Evolutionary conservation across 2,113 vertebrate genomes (phyloP).

Genomic region (Thymallus thymallus): DNA sequence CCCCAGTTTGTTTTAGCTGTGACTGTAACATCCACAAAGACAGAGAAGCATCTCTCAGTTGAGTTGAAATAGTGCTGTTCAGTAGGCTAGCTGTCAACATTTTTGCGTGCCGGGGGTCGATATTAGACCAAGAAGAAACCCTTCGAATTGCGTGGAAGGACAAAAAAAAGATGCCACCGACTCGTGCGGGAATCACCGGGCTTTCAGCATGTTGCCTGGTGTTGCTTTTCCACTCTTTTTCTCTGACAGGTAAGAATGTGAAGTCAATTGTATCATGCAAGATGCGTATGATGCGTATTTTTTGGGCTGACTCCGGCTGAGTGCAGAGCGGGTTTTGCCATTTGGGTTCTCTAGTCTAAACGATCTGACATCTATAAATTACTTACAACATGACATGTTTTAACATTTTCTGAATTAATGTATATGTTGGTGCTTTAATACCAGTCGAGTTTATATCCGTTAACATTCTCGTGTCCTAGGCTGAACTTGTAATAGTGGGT

Average conservation of each 20-base stretch:
- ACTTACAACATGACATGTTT: no score
- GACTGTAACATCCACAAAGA: not conserved
- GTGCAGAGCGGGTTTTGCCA: not conserved
- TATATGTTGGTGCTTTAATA: no score
- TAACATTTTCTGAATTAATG: no score
- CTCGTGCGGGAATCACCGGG: slow-evolving; percentile 23
- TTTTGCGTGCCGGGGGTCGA: not conserved
- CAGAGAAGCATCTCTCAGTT: not conserved
- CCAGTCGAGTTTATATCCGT: no score
- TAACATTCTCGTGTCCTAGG: no score
- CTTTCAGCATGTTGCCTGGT: slow-evolving; percentile 46
- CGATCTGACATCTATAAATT: not conserved
- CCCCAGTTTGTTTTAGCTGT: not conserved
- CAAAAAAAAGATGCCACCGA: slow-evolving; percentile 40
- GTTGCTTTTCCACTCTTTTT: slow-evolving; percentile 40
- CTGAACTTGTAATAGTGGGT: not conserved
- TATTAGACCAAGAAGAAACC: not conserved
- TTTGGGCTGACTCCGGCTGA: no score
- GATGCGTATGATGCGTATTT: not conserved
- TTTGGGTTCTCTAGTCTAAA: not conserved
- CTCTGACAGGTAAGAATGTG: slow-evolving; percentile 54
- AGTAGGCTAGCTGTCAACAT: not conserved
- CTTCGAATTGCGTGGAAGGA: not conserved
- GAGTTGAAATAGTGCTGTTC: not conserved
- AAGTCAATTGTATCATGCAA: not conserved